Evolutionary conservation across 2,888 invertebrate species (phyloP).

Genomic region (Nephrotoma appendiculata): DNA sequence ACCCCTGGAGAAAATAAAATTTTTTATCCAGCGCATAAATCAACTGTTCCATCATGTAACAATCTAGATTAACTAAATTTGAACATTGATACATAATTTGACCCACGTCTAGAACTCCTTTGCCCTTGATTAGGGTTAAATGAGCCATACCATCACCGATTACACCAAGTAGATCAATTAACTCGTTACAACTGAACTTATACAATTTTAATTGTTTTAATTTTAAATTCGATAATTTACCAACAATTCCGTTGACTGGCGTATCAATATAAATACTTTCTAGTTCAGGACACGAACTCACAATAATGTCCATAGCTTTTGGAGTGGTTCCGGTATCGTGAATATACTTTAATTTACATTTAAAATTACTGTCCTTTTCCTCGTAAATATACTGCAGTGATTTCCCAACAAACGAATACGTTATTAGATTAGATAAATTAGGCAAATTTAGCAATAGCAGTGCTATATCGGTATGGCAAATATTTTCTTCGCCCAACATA

Average conservation of each 20-base stretch:
- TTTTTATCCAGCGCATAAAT: slow-evolving; percentile 40
- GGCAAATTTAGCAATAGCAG: slow-evolving; percentile 46
- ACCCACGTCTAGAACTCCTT: slow-evolving; percentile 42
- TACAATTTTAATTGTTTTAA: slow-evolving; percentile 39
- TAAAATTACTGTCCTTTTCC: slow-evolving; percentile 38
- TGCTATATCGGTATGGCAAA: slow-evolving; percentile 50
- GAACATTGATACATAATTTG: slow-evolving; percentile 43
- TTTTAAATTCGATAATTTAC: slow-evolving; percentile 35
- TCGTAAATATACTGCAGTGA: slow-evolving; percentile 41
- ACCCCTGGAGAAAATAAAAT: slow-evolving; percentile 44
- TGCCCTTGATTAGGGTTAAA: slow-evolving; percentile 42
- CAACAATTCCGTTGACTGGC: slow-evolving; percentile 40
- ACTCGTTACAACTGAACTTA: slow-evolving; percentile 45
- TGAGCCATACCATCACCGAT: slow-evolving; percentile 39
- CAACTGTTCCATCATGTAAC: slow-evolving; percentile 47
- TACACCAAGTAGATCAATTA: slow-evolving; percentile 40
- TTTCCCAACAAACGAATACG: slow-evolving; percentile 53
- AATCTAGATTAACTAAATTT: slow-evolving; percentile 45
- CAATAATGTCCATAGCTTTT: slow-evolving; percentile 43
- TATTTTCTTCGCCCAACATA: slow-evolving; percentile 51
- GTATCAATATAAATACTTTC: slow-evolving; percentile 51
- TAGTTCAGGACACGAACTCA: slow-evolving; percentile 43
- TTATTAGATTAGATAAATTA: slow-evolving; percentile 46
- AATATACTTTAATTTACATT: slow-evolving; percentile 49
- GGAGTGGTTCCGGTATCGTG: slow-evolving; percentile 48